Evolutionary conservation across 2,113 vertebrate genomes (phyloP), one percentile per base, ranked within the genome.

Genomic region (Lamprologus callipterus): DNA sequence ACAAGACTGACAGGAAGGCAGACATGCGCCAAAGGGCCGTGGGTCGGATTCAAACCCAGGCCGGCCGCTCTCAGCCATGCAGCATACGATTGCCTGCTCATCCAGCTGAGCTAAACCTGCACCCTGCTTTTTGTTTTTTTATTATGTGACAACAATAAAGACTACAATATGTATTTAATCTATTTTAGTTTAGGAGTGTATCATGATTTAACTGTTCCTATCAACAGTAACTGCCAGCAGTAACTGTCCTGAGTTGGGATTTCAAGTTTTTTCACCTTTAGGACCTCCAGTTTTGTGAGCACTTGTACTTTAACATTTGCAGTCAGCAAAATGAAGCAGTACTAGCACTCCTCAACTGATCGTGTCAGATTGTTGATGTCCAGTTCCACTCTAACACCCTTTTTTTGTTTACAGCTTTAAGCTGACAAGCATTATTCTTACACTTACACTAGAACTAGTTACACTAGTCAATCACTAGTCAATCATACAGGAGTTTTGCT

Each of bases 211-310:
- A 4, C 21, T 42, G 68, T 73, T 26, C 68, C 40, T 73, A 3
- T n/a, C 3, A 23, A 70, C 35, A 42, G 8, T 23, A 45, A 42
- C 37, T 0, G 8, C 21, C 37, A 73, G 37, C 13, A 26, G 21
- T 73, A 73, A 23, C n/a, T 45, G 7, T 26, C 8, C n/a, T 26
- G 68, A 26, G 40, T 45, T 45, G 5, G 13, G 35, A 73, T 73
- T 73, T 73, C 21, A 45, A 5, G 68, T 45, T 42, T 73, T 45
- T 42, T 26, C 65, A 73, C 65, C n/a, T 9, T 23, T 45, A 45
- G 37, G 37, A 45, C 0, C 37, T 0, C 8, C n/a, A 0, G 1
- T 45, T 73, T 10, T 70, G 65, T 45, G n/a, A 10, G 21, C 37
- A 73, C 8, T 73, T 73, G 13, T 9, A 73, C 13, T 7, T 73